A percentile compares a stretch with the other conserved stretches of the same genome.
phyloP scores from a whole-genome alignment of 2,888 invertebrate genomes.

The Hydrotaea diabolus region DNA sequence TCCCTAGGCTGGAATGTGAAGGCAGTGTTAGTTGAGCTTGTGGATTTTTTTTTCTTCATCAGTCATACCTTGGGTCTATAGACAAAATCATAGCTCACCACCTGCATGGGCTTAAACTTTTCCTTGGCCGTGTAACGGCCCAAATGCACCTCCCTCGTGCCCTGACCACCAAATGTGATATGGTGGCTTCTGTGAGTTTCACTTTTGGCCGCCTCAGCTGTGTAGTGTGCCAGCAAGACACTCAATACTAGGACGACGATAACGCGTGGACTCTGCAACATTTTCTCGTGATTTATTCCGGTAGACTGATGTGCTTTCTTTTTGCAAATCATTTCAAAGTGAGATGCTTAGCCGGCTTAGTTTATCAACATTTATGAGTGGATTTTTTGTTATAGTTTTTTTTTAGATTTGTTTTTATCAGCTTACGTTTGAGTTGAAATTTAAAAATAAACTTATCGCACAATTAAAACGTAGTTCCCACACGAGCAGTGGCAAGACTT shows the following conservation, averaged over 20 bases:
- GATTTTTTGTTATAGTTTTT: too few relatives aligned
- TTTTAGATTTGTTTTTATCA: too few relatives aligned
- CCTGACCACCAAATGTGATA: constrained; percentile 68
- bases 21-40: not conserved
- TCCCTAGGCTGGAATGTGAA: constrained; percentile 50
- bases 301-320: not conserved
- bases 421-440: too few relatives aligned
- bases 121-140: constrained; percentile 66
- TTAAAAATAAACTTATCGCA: too few relatives aligned
- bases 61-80: constrained; percentile 66
- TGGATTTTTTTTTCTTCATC: not conserved
- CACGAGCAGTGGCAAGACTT: too few relatives aligned
- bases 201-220: constrained; percentile 38
- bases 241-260: constrained; percentile 43
- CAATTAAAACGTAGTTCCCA: too few relatives aligned
- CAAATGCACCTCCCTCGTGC: constrained; percentile 67
- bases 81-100: constrained; percentile 67
- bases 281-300: not conserved
- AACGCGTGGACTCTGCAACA: constrained; percentile 5
- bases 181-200: constrained; percentile 55
- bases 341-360: not conserved
- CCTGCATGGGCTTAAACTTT: constrained; percentile 67
- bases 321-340: not conserved
- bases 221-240: not conserved
- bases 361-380: constrained; percentile 1